Base-by-base conservation (phyloP, 2,888 invertebrate species). In the Frankliniella fusca region DNA sequence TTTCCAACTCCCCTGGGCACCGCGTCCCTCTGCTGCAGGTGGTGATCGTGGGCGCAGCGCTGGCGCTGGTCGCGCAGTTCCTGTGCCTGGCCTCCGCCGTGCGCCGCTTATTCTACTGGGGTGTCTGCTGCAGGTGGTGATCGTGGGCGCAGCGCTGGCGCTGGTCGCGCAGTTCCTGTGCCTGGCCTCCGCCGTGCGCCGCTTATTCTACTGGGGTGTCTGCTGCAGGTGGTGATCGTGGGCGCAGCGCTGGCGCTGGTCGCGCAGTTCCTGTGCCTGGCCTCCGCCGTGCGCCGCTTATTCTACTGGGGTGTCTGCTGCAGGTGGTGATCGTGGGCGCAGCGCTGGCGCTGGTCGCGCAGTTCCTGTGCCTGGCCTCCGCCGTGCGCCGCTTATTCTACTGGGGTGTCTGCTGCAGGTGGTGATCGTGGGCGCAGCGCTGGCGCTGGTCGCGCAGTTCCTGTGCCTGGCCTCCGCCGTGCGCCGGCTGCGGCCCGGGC, bases 391-490 rank as follows among this genome's bases (percentile, higher is more conserved):
- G 50, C n/a, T n/a, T n/a, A n/a, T n/a, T n/a, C n/a, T n/a, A 50
- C 50, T 50, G 9, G 9, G 50, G 15, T 50, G 54, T 54, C 18
- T 54, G 54, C 54, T 54, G 11, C 84, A 86, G 86, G 85, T 90
- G 82, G 87, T 90, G 80, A 88, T 90, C 76, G 88, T 89, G 61
- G 90, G 90, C 48, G 89, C 90, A 0, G 89, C 90, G 81, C 86
- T 90, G 82, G 90, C 89, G 83, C 88, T 90, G 83, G 88, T 89
- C 11, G 90, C 90, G 49, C 90, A 90, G 86, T 85, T 90, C 81
- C 86, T 90, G 65, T 90, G 90, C 7, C 88, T 90, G 81, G 88
- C 89, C 83, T 88, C 89, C 83, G 88, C 89, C 38, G 84, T 89
- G 82, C 84, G 88, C 88, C 84, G 88, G 88, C 38, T 90, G 88